Conservation (phyloP, 2,888 invertebrate species). For the Ochropleura leucogaster region DNA sequence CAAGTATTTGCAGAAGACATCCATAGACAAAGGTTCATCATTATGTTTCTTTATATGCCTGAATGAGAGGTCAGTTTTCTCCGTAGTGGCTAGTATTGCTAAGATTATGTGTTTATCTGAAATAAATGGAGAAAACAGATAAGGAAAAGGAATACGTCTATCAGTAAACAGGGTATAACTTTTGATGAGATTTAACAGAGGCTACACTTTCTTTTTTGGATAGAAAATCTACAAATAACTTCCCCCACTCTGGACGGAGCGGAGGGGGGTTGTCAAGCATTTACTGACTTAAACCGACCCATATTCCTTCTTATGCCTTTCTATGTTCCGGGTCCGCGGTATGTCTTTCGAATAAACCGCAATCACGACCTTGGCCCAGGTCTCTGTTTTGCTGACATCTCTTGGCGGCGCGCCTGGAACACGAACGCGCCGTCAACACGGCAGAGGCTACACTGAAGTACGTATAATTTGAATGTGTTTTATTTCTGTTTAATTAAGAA, state of each 20-base stretch:
- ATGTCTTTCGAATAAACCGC: no score
- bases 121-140: constrained; percentile 33
- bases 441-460: neutral
- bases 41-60: constrained; percentile 69
- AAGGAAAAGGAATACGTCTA: neutral
- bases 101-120: constrained; percentile 73
- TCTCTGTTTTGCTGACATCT: no score
- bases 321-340: no score
- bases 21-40: constrained; percentile 59
- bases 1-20: constrained; percentile 75
- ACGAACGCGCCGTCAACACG: no score
- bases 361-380: no score
- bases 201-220: neutral
- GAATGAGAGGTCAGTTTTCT: constrained; percentile 74
- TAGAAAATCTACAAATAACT: no score
- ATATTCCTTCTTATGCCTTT: no score
- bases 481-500: neutral
- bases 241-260: no score
- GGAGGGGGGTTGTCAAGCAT: no score
- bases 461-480: neutral
- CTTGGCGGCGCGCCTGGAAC: no score
- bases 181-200: neutral
- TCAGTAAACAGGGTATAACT: neutral
- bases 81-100: constrained; percentile 76
- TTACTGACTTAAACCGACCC: no score